phyloP scores from a whole-genome alignment of 2,888 invertebrate genomes.

The Miltochrista miniata region DNA sequence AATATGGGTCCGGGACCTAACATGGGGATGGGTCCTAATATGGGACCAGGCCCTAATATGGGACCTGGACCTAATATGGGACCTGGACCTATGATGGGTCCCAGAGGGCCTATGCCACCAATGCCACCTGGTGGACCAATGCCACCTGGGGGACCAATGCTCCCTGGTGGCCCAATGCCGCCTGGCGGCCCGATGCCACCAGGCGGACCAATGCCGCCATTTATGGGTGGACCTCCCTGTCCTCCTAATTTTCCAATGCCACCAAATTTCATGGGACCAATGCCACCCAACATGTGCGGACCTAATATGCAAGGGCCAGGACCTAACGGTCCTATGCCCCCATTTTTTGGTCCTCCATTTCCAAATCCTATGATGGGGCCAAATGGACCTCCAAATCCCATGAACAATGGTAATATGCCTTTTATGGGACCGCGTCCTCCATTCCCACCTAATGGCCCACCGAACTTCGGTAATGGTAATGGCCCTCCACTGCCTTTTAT shows the following conservation, averaged over 20 bases:
- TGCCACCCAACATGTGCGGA: conserved; percentile 54
- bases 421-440: conserved; percentile 69
- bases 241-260: conserved; percentile 68
- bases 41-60: conserved; percentile 33
- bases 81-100: conserved; percentile 53
- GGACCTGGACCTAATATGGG: conserved; percentile 37
- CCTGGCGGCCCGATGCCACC: conserved; percentile 39
- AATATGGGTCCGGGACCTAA: conserved; percentile 31
- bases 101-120: conserved; percentile 38
- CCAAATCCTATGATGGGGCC: conserved; percentile 53
- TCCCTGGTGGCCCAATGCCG: conserved; percentile 26
- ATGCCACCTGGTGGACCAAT: conserved; percentile 30
- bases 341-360: conserved; percentile 39
- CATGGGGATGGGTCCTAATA: conserved; percentile 33
- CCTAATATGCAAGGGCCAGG: conserved; percentile 49
- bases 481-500: conserved; percentile 64
- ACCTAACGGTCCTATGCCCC: conserved; percentile 49
- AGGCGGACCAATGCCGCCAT: conserved; percentile 33
- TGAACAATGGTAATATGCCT: conserved; percentile 56
- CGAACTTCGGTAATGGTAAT: conserved; percentile 52
- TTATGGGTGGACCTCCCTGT: conserved; percentile 50
- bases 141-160: conserved; percentile 35
- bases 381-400: conserved; percentile 45
- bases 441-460: conserved; percentile 66
- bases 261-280: conserved; percentile 69